These are phyloP conservation scores for Masticophis lateralis DNA, from an alignment of 2,797 vertebrate genomes.

Conservation along the genomic window DNA sequence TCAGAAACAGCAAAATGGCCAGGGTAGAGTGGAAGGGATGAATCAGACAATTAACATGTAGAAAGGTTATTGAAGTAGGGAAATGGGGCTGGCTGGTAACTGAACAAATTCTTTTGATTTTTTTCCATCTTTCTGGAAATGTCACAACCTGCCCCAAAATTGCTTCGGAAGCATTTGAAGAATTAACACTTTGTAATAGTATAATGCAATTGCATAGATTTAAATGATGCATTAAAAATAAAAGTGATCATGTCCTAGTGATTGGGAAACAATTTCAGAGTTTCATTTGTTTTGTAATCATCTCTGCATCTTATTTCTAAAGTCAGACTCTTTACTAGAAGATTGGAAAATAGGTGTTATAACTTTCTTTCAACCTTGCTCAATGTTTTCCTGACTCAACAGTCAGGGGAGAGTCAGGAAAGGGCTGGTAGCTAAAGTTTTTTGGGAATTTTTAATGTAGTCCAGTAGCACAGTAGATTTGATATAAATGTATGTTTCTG, in stretches of 20 bases:
- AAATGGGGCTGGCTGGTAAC: not conserved
- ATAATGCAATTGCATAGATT: not conserved
- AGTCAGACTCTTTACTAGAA: not conserved
- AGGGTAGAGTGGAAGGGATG: not conserved
- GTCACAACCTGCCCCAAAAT: too few species aligned
- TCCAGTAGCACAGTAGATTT: not conserved
- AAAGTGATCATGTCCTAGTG: not conserved
- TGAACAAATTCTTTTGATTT: not conserved
- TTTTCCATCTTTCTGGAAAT: not conserved
- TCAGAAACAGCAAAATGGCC: not conserved
- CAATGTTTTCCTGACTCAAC: not conserved
- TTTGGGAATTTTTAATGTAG: not conserved
- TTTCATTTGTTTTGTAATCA: not conserved
- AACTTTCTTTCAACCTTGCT: not conserved
- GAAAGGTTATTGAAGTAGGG: not conserved
- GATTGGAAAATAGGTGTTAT: not conserved
- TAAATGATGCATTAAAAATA: not conserved
- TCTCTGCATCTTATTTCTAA: not conserved
- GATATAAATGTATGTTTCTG: not conserved
- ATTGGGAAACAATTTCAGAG: not conserved
- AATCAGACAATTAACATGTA: not conserved
- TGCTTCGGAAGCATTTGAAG: not conserved
- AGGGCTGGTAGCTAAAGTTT: not conserved
- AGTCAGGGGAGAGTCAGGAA: not conserved
- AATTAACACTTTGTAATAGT: not conserved